phyloP scores from a whole-genome alignment of 2,797 vertebrate species.

The Anniella stebbinsi region DNA sequence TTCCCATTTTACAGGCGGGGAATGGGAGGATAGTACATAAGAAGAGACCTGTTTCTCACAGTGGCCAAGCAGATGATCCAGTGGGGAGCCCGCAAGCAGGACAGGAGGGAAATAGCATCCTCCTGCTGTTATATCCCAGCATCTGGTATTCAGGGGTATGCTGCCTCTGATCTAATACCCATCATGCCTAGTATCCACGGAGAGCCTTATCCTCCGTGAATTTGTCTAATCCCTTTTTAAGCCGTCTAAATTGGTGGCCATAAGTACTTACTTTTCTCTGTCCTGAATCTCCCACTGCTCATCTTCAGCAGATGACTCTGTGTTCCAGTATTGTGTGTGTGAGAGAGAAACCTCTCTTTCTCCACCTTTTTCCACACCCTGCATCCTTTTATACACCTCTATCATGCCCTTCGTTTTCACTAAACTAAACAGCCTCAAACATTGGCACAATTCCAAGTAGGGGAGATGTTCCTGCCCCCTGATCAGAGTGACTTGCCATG shows the following conservation, averaged over 20 bases:
- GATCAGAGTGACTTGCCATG: not conserved
- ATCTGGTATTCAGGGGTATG: too few relatives aligned
- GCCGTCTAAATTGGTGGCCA: not conserved
- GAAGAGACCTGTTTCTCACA: too few relatives aligned
- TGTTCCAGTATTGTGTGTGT: not conserved
- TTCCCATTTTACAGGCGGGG: not conserved
- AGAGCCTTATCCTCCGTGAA: not conserved
- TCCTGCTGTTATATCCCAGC: not conserved
- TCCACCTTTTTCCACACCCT: too few relatives aligned
- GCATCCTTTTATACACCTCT: too few relatives aligned
- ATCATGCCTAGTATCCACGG: not conserved
- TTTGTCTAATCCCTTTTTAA: not conserved
- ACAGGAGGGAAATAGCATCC: not conserved
- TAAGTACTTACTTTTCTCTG: not conserved
- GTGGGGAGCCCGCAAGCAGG: not conserved
- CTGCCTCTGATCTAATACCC: not conserved
- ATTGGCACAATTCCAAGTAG: not conserved
- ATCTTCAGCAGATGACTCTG: not conserved
- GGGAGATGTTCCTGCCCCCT: not conserved
- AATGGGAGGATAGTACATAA: not conserved
- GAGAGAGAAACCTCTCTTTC: too few relatives aligned
- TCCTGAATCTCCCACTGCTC: not conserved
- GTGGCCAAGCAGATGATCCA: not conserved
- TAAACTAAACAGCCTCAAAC: not conserved
- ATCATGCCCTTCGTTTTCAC: not conserved